phyloP scores from a whole-genome alignment of 2,888 invertebrate species.

The Euzophera pinguis region DNA sequence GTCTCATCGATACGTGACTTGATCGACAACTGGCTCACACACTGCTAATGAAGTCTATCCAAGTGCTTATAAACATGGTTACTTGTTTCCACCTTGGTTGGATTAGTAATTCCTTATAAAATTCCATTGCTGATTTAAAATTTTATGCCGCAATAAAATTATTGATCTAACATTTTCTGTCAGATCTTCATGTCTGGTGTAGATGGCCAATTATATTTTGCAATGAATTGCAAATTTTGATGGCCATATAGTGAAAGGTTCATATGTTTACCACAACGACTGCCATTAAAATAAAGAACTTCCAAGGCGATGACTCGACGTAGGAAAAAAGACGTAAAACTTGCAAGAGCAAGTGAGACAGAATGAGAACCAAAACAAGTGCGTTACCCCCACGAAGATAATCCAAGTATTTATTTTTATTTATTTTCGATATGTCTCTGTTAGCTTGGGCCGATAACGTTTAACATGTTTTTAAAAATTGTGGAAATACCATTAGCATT shows the following conservation, averaged over 20 bases:
- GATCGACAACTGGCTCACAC: conserved; percentile 27
- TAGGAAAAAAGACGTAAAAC: conserved; percentile 50
- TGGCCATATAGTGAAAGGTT: conserved; percentile 57
- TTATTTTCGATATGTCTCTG: conserved; percentile 36
- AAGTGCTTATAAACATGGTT: conserved; percentile 27
- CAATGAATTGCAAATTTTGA: conserved; percentile 25
- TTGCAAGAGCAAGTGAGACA: conserved; percentile 54
- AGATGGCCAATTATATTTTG: conserved; percentile 18
- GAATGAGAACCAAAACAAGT: conserved; percentile 63
- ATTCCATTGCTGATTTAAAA: conserved; percentile 4
- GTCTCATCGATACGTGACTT: conserved; percentile 26
- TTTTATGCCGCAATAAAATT: not conserved
- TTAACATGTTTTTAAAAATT: too few species aligned
- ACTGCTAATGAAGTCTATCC: conserved; percentile 24
- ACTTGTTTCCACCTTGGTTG: conserved; percentile 31
- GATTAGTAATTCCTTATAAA: conserved; percentile 14
- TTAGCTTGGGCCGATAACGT: too few species aligned
- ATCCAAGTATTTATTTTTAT: conserved; percentile 63
- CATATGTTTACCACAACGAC: conserved; percentile 50
- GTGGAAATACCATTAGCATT: too few species aligned
- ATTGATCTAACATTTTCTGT: not conserved
- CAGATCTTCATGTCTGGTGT: not conserved
- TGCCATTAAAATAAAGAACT: conserved; percentile 62
- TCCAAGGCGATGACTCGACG: conserved; percentile 67
- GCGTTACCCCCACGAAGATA: conserved; percentile 76